These are phyloP conservation scores for Troides helena DNA, from an alignment of 2,888 invertebrate species.

Conservation along the genomic window DNA sequence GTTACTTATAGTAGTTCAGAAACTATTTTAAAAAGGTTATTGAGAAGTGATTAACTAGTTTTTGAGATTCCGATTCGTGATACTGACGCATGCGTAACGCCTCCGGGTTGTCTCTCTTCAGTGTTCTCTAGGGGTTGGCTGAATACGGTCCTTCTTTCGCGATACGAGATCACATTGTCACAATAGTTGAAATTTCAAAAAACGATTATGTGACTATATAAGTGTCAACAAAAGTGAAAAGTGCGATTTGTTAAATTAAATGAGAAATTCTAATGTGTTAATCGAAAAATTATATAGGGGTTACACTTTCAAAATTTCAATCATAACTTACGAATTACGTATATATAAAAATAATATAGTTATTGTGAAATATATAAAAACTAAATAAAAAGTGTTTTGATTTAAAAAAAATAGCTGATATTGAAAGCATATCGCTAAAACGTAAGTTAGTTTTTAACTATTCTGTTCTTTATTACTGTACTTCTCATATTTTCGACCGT, in stretches of 20 bases:
- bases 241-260: not conserved
- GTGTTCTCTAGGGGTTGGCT: conserved; percentile 33
- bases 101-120: conserved; percentile 27
- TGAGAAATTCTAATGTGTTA: not conserved
- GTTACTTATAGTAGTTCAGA: not conserved
- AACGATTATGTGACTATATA: not conserved
- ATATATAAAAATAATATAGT: not conserved
- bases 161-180: not conserved
- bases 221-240: not conserved
- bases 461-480: not conserved
- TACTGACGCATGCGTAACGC: conserved; percentile 35
- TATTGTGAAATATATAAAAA: not conserved
- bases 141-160: conserved; percentile 30
- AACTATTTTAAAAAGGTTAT: not conserved
- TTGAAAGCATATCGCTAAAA: not conserved
- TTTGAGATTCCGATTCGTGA: not conserved
- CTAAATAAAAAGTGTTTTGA: not conserved
- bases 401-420: not conserved
- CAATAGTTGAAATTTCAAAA: not conserved
- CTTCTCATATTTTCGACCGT: not conserved
- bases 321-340: no score
- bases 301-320: not conserved
- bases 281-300: not conserved
- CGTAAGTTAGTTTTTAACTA: not conserved
- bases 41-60: not conserved